phyloP scores from a whole-genome alignment of 2,113 vertebrate genomes.

The Lathamus discolor region DNA sequence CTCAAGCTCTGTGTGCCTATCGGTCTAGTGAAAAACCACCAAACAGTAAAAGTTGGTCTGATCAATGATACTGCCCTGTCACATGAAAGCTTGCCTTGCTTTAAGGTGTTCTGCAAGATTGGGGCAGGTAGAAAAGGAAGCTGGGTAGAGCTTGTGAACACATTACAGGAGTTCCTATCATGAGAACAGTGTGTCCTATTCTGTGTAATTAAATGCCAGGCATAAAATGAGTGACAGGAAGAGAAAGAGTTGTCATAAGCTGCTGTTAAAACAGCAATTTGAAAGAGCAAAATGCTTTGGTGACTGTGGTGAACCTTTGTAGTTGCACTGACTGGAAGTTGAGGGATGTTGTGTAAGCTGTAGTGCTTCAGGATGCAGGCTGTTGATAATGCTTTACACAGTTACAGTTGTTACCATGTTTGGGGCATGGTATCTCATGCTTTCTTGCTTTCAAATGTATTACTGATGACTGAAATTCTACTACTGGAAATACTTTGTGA shows the following conservation, averaged over 20 bases:
- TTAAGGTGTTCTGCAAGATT: background rate
- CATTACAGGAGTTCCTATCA: background rate
- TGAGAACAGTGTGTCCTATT: background rate
- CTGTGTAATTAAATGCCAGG: background rate
- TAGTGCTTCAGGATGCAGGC: background rate
- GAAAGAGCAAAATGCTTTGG: background rate
- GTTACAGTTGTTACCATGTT: background rate
- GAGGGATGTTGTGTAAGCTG: background rate
- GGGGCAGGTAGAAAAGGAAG: background rate
- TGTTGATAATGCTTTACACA: background rate
- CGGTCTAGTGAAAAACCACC: background rate
- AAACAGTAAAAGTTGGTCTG: background rate
- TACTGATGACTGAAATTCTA: background rate
- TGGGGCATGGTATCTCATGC: background rate
- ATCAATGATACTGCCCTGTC: rapidly evolving
- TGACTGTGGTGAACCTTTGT: background rate
- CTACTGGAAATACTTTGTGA: background rate
- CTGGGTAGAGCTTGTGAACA: background rate
- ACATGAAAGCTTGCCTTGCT: background rate
- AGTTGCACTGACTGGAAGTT: background rate
- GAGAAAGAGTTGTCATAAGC: background rate
- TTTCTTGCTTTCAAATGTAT: background rate
- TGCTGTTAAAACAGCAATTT: background rate
- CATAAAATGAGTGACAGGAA: background rate
- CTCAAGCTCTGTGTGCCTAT: background rate